These are phyloP conservation scores for Pseudopodoces humilis DNA, from an alignment of 2,113 vertebrate genomes.

Conservation along the genomic window DNA sequence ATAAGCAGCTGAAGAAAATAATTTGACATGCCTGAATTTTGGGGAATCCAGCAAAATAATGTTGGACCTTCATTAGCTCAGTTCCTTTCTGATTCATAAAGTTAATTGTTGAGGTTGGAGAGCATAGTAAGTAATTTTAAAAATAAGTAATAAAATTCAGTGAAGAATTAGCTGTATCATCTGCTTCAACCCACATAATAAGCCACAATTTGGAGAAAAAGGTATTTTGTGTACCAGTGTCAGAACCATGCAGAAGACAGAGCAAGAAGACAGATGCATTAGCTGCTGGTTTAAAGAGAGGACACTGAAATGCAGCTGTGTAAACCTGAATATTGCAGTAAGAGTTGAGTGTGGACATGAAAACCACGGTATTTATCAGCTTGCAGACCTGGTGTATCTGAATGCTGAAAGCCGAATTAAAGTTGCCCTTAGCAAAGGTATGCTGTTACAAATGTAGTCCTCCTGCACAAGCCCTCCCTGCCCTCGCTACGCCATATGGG, in stretches of 20 bases:
- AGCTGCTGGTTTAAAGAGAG: neutral
- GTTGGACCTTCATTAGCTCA: neutral
- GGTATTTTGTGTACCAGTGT: neutral
- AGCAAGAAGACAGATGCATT: neutral
- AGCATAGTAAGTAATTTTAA: neutral
- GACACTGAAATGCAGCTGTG: neutral
- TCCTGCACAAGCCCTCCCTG: neutral
- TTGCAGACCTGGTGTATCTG: neutral
- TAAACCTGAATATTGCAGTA: neutral
- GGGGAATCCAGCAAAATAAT: neutral
- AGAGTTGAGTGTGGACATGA: neutral
- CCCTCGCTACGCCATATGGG: fast-evolving
- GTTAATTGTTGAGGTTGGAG: neutral
- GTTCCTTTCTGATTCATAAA: neutral
- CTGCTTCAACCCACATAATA: neutral
- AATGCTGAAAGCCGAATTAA: neutral
- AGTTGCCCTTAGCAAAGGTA: neutral
- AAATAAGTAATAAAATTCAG: neutral
- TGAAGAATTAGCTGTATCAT: neutral
- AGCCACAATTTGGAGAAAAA: neutral
- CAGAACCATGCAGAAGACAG: neutral
- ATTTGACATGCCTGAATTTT: neutral
- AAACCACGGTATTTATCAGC: neutral
- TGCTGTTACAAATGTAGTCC: neutral
- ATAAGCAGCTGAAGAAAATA: neutral